These are phyloP conservation scores for Mobula birostris DNA, from an alignment of 2,113 vertebrate genomes.

Conservation along the genomic window DNA sequence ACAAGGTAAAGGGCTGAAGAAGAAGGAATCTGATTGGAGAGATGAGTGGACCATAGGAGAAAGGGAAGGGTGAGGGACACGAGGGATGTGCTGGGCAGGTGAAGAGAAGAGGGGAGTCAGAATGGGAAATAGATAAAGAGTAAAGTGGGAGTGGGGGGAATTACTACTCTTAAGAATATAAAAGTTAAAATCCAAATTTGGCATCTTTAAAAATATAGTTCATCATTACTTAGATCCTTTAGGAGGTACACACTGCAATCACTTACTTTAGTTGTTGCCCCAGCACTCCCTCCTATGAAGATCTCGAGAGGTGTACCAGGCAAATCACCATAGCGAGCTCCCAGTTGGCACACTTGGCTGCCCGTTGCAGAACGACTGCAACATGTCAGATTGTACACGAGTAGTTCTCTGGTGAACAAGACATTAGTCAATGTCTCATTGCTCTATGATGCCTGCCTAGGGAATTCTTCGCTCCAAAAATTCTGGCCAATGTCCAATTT, in stretches of 20 bases:
- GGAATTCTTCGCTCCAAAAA: constrained; percentile 53
- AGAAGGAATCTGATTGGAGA: no score
- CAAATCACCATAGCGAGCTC: constrained; percentile 54
- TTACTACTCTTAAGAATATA: neutral
- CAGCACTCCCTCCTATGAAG: constrained; percentile 23
- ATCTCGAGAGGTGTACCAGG: constrained; percentile 49
- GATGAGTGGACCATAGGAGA: no score
- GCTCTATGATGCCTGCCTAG: constrained; percentile 50
- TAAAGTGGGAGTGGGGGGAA: no score
- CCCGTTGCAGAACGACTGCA: constrained; percentile 52
- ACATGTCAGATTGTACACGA: constrained; percentile 60
- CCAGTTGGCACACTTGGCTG: constrained; percentile 51
- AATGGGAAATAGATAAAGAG: no score
- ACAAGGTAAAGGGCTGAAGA: no score
- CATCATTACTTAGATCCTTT: neutral
- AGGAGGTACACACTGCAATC: neutral
- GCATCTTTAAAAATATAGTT: neutral
- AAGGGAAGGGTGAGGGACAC: no score
- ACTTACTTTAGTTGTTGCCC: neutral
- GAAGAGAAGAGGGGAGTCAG: no score
- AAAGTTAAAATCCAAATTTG: neutral
- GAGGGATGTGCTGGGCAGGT: no score
- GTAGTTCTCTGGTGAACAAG: constrained; percentile 57
- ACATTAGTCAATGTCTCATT: constrained; percentile 62
- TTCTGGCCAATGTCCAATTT: constrained; percentile 50